Evolutionary conservation across 2,113 vertebrate genomes (phyloP), one percentile per base, ranked within the genome.

Genomic region (Rissa tridactyla): DNA sequence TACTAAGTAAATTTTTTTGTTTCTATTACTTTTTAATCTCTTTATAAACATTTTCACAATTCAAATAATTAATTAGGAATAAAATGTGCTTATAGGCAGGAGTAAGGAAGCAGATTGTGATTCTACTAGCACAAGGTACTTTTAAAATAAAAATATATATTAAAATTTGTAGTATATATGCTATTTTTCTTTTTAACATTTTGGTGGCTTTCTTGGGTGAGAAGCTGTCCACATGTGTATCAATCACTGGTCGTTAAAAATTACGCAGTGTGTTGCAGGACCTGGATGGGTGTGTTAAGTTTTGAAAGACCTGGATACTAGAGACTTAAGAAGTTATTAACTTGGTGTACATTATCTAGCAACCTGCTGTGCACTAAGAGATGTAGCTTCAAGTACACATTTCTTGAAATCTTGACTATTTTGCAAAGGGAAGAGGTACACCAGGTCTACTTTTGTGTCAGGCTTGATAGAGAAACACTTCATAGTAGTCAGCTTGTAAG

Each of bases 341-440:
- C 6, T 61, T 71, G 8, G 6, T 38, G 9, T 51, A 15, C 0
- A 0, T 58, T 91, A 27, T 40, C 26, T n/a, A 40, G 8, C 4
- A 5, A 80, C 19, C 7, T 64, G 46, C 51, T 71, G 29, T 34
- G 64, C 68, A 25, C 6, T 36, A 46, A 30, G 25, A 68, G 3
- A 38, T 15, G 8, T 54, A 55, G 30, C 9, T 71, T 91, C 29
- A 82, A n/a, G n/a, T 68, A 32, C 10, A 12, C 2, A 0, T 79
- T 68, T 91, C 61, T 89, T 85, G 49, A 91, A 82, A 93, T 58
- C 22, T 58, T 77, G 32, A 68, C 10, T 89, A 44, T 85, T 91
- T 90, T 84, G 44, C 46, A 72, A 30, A 70, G 4, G 8, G 5
- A 78, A 44, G 40, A 65, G 36, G 27, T 70, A 46, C 8, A 49